Conservation (phyloP, 2,797 vertebrate species). For the Poeciliopsis infans region DNA sequence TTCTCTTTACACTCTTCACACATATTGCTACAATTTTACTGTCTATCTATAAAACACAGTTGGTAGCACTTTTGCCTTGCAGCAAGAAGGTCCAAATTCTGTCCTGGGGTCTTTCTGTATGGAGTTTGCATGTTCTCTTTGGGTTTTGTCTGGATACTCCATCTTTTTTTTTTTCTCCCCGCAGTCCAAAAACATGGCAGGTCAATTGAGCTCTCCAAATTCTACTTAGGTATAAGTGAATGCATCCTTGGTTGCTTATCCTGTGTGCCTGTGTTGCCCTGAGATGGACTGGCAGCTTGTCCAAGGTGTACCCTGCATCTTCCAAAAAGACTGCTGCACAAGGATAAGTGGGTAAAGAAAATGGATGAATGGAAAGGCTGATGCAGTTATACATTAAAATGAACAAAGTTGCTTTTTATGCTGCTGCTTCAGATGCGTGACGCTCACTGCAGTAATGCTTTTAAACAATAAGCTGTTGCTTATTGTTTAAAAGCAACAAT, state of each 20-base stretch:
- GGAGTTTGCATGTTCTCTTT: background rate
- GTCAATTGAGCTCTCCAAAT: background rate
- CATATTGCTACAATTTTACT: background rate
- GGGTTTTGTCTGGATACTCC: background rate
- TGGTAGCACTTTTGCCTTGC: background rate
- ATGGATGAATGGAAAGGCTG: background rate
- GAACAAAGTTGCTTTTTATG: background rate
- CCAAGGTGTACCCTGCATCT: background rate
- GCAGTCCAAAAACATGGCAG: background rate
- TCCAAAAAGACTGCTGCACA: background rate
- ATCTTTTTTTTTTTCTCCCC: background rate
- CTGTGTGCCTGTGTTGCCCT: background rate
- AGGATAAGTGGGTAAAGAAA: background rate
- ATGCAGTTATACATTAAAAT: background rate
- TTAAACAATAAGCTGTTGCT: background rate
- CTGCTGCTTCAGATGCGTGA: background rate
- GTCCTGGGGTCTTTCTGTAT: background rate
- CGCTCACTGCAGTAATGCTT: background rate
- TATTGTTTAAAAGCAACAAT: too few relatives aligned
- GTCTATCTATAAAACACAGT: background rate
- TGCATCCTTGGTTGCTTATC: background rate
- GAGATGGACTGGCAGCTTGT: background rate
- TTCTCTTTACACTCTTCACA: background rate
- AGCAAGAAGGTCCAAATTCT: background rate
- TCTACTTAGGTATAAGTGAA: background rate